These are phyloP conservation scores for Amblyopsis rosae DNA, from an alignment of 2,113 vertebrate species.

Conservation along the genomic window DNA sequence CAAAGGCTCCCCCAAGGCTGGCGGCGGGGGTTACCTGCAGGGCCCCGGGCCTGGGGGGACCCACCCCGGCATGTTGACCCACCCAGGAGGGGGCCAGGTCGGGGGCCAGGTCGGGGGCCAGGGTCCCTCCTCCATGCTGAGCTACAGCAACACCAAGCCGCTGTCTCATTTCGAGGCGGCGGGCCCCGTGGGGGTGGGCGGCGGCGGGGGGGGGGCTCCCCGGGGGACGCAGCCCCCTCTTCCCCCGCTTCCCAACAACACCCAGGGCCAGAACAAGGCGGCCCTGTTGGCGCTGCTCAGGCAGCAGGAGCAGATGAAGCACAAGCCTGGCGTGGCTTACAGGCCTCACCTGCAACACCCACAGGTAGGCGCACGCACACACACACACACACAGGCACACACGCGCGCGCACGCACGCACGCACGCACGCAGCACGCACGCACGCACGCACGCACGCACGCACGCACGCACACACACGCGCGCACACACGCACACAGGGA, in stretches of 20 bases:
- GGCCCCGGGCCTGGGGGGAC: constrained; percentile 72
- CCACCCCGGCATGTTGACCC: constrained; percentile 74
- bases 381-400: no score
- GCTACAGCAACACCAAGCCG: constrained; percentile 93
- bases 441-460: no score
- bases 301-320: constrained; percentile 86
- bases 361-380: constrained; percentile 75
- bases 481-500: no score
- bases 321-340: constrained; percentile 83
- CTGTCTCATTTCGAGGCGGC: constrained; percentile 92
- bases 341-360: constrained; percentile 79
- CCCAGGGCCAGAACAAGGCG: constrained; percentile 79
- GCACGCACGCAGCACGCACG: no score
- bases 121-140: constrained; percentile 71
- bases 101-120: constrained; percentile 76
- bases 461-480: no score
- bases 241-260: constrained; percentile 48
- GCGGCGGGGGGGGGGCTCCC: constrained; percentile 37
- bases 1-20: constrained; percentile 88
- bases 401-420: no score
- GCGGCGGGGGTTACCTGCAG: constrained; percentile 78
- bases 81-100: constrained; percentile 44
- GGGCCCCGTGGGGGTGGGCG: constrained; percentile 58
- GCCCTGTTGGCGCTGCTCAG: constrained; percentile 81
- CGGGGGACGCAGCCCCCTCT: constrained; percentile 31